A percentile compares a stretch with the other conserved stretches of the same genome.
phyloP scores from a whole-genome alignment of 1,140 invertebrate genomes.

The Chlorops oryzae region DNA sequence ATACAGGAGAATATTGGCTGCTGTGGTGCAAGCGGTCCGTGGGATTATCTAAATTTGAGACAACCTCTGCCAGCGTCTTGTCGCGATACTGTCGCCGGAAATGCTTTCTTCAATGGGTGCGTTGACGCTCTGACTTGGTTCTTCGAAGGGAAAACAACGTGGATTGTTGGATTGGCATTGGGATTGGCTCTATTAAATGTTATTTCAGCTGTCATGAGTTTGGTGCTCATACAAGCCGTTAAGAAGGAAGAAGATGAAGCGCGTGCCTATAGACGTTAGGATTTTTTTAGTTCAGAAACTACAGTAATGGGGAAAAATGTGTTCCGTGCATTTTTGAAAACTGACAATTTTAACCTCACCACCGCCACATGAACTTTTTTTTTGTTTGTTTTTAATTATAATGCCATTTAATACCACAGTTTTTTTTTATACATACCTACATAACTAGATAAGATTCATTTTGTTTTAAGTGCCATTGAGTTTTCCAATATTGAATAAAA shows the following conservation, averaged over 20 bases:
- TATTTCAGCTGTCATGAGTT: constrained; percentile 59
- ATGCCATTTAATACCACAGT: no score
- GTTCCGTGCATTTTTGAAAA: no score
- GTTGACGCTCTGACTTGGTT: constrained; percentile 79
- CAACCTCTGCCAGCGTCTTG: constrained; percentile 76
- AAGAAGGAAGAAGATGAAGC: constrained; percentile 64
- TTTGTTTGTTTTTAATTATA: no score
- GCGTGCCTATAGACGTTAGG: constrained; percentile 49
- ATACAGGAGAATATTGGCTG: constrained; percentile 85
- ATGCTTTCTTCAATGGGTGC: constrained; percentile 80
- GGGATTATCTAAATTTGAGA: constrained; percentile 67
- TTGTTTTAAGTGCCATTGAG: no score
- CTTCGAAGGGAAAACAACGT: constrained; percentile 71
- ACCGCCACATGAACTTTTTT: neutral
- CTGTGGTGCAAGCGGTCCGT: constrained; percentile 74
- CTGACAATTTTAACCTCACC: neutral
- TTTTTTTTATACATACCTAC: no score
- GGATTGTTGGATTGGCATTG: constrained; percentile 74
- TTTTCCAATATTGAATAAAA: no score
- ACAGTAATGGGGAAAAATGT: neutral
- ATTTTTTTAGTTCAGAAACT: no score
- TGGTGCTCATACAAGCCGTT: constrained; percentile 62
- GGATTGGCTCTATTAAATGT: constrained; percentile 67
- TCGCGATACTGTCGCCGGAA: constrained; percentile 78
- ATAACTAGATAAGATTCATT: no score